These are phyloP conservation scores for Carcina quercana DNA, from an alignment of 2,888 invertebrate genomes.

Conservation along the genomic window DNA sequence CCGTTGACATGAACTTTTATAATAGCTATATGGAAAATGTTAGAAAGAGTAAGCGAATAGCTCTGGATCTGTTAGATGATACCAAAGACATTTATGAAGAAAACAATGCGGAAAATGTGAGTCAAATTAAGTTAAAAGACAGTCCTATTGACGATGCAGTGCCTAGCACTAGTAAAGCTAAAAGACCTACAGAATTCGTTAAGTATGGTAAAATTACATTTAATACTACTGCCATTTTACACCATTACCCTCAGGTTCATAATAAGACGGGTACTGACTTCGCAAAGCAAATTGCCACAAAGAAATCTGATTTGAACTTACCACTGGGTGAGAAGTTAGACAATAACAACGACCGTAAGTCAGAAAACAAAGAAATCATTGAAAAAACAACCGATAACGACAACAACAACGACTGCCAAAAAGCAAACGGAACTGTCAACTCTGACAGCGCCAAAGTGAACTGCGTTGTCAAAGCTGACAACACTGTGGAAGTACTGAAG, in stretches of 20 bases:
- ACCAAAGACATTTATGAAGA: constrained; percentile 50
- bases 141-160: constrained; percentile 27
- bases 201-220: constrained; percentile 66
- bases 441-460: constrained; percentile 27
- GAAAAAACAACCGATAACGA: constrained; percentile 35
- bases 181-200: constrained; percentile 49
- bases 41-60: constrained; percentile 51
- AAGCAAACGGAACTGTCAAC: constrained; percentile 28
- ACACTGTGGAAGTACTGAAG: constrained; percentile 35
- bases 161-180: constrained; percentile 49
- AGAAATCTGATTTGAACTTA: constrained; percentile 47
- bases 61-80: constrained; percentile 56
- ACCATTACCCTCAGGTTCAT: constrained; percentile 60
- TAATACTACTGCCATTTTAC: constrained; percentile 61
- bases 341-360: constrained; percentile 47
- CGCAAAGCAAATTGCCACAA: constrained; percentile 20
- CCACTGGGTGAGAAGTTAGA: constrained; percentile 27
- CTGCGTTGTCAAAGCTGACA: constrained; percentile 29
- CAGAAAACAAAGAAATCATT: constrained; percentile 22
- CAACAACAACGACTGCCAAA: constrained; percentile 47
- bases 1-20: constrained; percentile 61
- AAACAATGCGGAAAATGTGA: constrained; percentile 21
- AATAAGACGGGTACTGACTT: constrained; percentile 25
- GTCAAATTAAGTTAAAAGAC: constrained; percentile 29
- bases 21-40: constrained; percentile 63